Percentiles rank a stretch among this genome's conserved stretches.
phyloP scores from a whole-genome alignment of 2,113 vertebrate species.

The Eleginops maclovinus region DNA sequence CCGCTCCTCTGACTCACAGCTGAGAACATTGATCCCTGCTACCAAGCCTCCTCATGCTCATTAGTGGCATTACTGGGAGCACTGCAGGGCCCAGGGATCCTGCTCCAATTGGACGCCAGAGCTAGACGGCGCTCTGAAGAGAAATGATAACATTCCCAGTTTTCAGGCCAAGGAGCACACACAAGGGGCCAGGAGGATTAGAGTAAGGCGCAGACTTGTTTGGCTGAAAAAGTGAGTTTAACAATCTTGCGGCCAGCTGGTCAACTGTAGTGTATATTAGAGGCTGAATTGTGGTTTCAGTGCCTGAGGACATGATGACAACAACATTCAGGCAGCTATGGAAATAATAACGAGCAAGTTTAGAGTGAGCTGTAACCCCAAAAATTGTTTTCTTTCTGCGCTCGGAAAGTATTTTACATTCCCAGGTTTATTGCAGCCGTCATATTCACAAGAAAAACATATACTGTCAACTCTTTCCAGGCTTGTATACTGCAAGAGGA shows the following conservation, averaged over 20 bases:
- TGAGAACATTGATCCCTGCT: conserved; percentile 62
- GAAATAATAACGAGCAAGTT: conserved; percentile 34
- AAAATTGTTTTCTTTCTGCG: conserved; percentile 28
- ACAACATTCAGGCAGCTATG: conserved; percentile 19
- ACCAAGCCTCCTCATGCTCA: conserved; percentile 65
- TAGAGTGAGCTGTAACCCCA: neutral
- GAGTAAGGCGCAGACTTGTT: conserved; percentile 50
- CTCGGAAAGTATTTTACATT: conserved; percentile 29
- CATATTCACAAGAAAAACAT: conserved; percentile 33
- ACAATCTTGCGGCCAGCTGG: conserved; percentile 52
- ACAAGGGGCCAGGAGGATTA: conserved; percentile 61
- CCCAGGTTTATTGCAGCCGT: conserved; percentile 34
- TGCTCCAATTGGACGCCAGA: conserved; percentile 50
- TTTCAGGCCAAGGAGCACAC: conserved; percentile 60
- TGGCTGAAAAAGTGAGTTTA: conserved; percentile 56
- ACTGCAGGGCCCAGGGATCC: conserved; percentile 33
- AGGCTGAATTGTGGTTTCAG: conserved; percentile 8
- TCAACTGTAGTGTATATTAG: conserved; percentile 54
- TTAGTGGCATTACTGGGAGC: conserved; percentile 70
- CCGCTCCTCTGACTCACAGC: conserved; percentile 33
- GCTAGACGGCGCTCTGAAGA: conserved; percentile 54
- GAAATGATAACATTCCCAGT: conserved; percentile 63
- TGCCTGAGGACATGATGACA: conserved; percentile 35
- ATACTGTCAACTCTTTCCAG: conserved; percentile 26
- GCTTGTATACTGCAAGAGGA: neutral